Percentiles rank a stretch among this genome's conserved stretches.
phyloP scores from a whole-genome alignment of 2,797 vertebrate species.

The Falco columbarius region DNA sequence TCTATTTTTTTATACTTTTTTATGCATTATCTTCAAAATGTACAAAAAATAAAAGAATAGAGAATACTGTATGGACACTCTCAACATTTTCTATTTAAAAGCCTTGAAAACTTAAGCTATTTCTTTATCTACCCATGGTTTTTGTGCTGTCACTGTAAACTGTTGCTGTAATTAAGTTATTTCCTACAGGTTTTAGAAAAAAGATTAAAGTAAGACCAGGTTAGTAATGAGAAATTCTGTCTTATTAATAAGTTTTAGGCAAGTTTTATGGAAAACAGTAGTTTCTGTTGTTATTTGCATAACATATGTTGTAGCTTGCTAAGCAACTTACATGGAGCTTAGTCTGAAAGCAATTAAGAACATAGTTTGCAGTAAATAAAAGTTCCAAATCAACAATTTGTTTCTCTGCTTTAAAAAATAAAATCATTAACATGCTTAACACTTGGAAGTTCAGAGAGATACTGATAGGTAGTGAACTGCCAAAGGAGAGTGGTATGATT shows the following conservation, averaged over 20 bases:
- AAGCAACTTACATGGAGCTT: conserved; percentile 25
- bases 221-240: conserved; percentile 40
- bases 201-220: conserved; percentile 5
- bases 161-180: conserved; percentile 10
- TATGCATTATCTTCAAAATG: not conserved
- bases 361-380: conserved; percentile 43
- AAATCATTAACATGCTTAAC: not conserved
- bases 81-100: not conserved
- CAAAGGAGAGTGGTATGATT: not conserved
- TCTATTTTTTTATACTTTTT: not conserved
- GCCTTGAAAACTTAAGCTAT: not conserved
- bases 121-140: not conserved
- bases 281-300: conserved; percentile 67
- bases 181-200: not conserved
- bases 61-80: not conserved
- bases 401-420: conserved; percentile 18
- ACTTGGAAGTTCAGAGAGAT: not conserved
- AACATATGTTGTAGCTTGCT: conserved; percentile 56
- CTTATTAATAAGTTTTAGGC: conserved; percentile 14
- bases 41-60: not conserved
- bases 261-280: conserved; percentile 41
- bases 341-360: conserved; percentile 53
- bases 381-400: conserved; percentile 30
- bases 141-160: not conserved
- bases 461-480: not conserved